Percentiles rank a stretch among this genome's conserved stretches.
phyloP scores from a whole-genome alignment of 2,797 vertebrate genomes.

The Acrossocheilus fasciatus region DNA sequence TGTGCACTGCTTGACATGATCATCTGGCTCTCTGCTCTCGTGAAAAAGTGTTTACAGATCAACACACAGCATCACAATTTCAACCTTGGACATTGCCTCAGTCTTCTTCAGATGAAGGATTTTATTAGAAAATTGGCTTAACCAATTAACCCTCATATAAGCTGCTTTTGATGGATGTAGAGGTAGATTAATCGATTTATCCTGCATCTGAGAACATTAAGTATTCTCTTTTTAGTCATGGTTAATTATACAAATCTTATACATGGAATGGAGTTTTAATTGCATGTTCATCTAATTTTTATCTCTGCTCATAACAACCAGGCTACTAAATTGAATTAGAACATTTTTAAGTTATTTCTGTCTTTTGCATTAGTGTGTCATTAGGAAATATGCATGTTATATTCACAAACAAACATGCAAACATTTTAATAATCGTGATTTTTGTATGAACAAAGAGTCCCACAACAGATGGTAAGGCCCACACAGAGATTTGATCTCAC shows the following conservation, averaged over 20 bases:
- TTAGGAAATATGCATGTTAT: too few relatives aligned
- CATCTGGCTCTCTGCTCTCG: not conserved
- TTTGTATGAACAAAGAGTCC: not conserved
- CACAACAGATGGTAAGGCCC: not conserved
- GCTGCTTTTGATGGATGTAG: conserved; percentile 4
- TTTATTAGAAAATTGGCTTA: not conserved
- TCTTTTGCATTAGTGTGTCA: not conserved
- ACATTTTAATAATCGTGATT: not conserved
- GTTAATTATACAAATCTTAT: not conserved
- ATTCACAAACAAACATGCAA: not conserved
- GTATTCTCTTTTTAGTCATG: not conserved
- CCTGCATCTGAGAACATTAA: not conserved
- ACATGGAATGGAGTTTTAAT: conserved; percentile 1
- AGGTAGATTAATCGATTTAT: not conserved
- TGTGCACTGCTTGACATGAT: conserved; percentile 33
- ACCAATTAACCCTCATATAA: not conserved
- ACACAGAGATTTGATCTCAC: not conserved
- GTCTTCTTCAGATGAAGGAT: not conserved
- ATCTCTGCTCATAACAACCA: not conserved
- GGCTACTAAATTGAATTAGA: not conserved
- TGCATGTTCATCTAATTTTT: not conserved
- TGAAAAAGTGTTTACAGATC: conserved; percentile 32
- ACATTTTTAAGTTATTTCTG: not conserved
- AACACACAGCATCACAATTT: conserved; percentile 36
- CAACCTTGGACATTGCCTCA: not conserved